phyloP scores from a whole-genome alignment of 2,113 vertebrate genomes.

The Epinephelus cyanopodus region DNA sequence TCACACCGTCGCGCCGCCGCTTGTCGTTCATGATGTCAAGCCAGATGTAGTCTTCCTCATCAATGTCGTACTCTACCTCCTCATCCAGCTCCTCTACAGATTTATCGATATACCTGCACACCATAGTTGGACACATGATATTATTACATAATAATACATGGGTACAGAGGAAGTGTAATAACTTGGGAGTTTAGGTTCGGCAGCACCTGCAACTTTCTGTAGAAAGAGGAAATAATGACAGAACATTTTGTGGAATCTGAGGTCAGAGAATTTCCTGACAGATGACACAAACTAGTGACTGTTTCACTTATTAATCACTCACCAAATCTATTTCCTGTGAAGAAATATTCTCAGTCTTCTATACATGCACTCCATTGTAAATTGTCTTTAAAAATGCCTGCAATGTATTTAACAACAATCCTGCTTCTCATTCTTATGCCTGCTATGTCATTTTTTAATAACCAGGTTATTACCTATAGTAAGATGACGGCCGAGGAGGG shows the following conservation, averaged over 20 bases:
- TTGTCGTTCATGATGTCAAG: slow-evolving; percentile 99
- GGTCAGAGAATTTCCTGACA: not conserved
- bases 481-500: slow-evolving; percentile 92
- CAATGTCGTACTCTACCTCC: slow-evolving; percentile 98
- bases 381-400: not conserved
- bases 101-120: slow-evolving; percentile 96
- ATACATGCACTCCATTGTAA: not conserved
- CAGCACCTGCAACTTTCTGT: not conserved
- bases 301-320: not conserved
- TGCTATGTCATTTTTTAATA: slow-evolving; percentile 1
- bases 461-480: slow-evolving; percentile 89
- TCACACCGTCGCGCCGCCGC: slow-evolving; percentile 92
- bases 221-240: slow-evolving; percentile 9
- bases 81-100: slow-evolving; percentile 98
- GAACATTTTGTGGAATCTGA: not conserved
- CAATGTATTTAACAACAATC: not conserved
- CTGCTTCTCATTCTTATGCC: not conserved
- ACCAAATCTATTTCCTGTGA: not conserved
- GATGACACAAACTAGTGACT: not conserved
- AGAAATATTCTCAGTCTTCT: not conserved
- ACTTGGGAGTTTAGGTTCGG: not conserved
- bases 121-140: not conserved
- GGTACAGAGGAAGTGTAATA: not conserved
- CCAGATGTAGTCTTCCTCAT: slow-evolving; percentile 99
- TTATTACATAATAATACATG: not conserved